Evolutionary conservation across 1,140 invertebrate genomes (phyloP), one percentile per base, ranked within the genome.

Genomic region (Zaprionus camerounensis): DNA sequence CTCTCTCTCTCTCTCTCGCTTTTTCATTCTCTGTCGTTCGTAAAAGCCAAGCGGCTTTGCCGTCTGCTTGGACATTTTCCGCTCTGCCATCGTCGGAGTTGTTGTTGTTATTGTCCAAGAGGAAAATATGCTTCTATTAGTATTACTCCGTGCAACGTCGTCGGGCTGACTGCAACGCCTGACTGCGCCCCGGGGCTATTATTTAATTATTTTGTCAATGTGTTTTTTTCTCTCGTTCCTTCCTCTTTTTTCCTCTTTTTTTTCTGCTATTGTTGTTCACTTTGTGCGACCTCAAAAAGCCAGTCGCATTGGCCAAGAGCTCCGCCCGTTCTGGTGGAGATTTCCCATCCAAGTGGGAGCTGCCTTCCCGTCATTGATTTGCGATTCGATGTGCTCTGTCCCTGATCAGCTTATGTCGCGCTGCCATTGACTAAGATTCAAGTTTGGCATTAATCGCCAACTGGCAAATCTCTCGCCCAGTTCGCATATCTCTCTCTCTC

Each of bases 121-220:
- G 79, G 17, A 75, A 79, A 86, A 86, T 80, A 76, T 82, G 80
- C 41, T 80, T 80, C 70, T 87, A 86, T 82, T 87, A 80, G 80
- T 82, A 82, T 72, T 87, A 36, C 71, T 74, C 28, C 26, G 28
- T 64, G 34, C 12, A 22, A 17, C 34, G 55, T 15, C 58, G 44
- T 34, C 17, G 15, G 7, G n/a, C 2, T 55, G 64, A 77, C 57
- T 71, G 73, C 62, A 62, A 76, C 65, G 83, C 73, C 73, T 74
- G 74, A 71, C 66, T 81, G 80, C 65, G 57, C 80, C 69, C 22
- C 55, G 62, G 64, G 64, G 64, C 82, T 87, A 82, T 87, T 87
- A 82, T 82, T 87, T 87, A 87, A 87, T 86, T 87, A 87, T 86
- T 81, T 87, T 87, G 80, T 86, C 83, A 86, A 86, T 86, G 78